phyloP scores from a whole-genome alignment of 2,888 invertebrate species.

The Trachelus tabidus region DNA sequence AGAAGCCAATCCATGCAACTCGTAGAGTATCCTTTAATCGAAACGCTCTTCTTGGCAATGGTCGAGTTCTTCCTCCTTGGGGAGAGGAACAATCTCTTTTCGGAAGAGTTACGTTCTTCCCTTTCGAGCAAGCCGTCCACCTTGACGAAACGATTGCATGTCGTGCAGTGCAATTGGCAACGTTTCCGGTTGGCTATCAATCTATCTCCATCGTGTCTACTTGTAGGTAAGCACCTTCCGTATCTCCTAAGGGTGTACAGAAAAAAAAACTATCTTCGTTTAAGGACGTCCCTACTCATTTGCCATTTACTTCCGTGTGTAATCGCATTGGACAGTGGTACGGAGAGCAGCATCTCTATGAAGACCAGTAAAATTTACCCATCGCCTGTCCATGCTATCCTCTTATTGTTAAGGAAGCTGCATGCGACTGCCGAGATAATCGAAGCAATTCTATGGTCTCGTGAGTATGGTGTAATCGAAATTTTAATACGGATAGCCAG shows the following conservation, averaged over 20 bases:
- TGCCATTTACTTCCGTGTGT: background rate
- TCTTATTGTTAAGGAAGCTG: background rate
- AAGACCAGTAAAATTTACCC: background rate
- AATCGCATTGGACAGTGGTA: background rate
- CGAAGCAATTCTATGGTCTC: background rate
- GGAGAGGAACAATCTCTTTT: background rate
- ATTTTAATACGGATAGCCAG: background rate
- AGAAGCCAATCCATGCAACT: background rate
- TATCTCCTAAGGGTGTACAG: background rate
- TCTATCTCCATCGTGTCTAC: background rate
- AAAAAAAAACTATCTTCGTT: background rate
- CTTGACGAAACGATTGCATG: background rate
- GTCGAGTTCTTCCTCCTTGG: background rate
- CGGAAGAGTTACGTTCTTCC: background rate
- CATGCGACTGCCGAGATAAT: background rate
- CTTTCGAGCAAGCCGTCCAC: background rate
- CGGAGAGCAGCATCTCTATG: background rate
- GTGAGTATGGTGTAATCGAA: background rate
- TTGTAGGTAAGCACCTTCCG: background rate
- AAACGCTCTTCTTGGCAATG: background rate
- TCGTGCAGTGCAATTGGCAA: background rate
- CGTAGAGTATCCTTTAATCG: background rate
- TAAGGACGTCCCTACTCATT: background rate
- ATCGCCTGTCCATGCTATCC: background rate
- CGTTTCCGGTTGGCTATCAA: background rate